Percentiles rank a stretch among this genome's conserved stretches.
phyloP scores from a whole-genome alignment of 2,797 vertebrate genomes.

The Parauchenoglanis ngamensis region DNA sequence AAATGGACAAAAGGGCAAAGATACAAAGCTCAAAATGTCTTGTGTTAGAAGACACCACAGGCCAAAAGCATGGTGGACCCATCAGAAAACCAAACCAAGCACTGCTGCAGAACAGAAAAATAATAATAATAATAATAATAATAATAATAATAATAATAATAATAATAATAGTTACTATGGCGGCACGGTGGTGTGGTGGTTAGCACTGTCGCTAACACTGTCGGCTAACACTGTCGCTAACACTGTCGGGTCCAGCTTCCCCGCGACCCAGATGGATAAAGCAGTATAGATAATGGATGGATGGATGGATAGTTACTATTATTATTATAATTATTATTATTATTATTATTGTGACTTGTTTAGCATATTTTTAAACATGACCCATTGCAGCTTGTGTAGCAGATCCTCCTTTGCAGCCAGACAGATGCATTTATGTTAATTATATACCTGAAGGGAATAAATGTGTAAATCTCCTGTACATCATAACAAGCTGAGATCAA shows the following conservation, averaged over 20 bases:
- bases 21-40: background rate
- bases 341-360: background rate
- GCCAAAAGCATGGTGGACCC: background rate
- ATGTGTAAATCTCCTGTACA: background rate
- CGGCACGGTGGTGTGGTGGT: too few relatives aligned
- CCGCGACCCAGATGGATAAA: too few relatives aligned
- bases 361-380: background rate
- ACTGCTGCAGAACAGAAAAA: background rate
- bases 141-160: background rate
- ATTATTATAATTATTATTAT: too few relatives aligned
- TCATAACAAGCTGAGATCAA: background rate
- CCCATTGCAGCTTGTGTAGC: background rate
- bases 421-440: background rate
- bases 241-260: too few relatives aligned
- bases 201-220: too few relatives aligned
- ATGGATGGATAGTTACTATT: too few relatives aligned
- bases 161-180: too few relatives aligned
- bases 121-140: background rate
- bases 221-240: too few relatives aligned
- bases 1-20: conserved; percentile 8
- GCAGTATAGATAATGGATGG: too few relatives aligned
- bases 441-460: background rate
- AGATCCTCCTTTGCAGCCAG: background rate
- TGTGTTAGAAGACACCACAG: background rate
- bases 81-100: background rate